Conservation (phyloP, 2,797 vertebrate species). For the Rousettus madagascariensis region DNA sequence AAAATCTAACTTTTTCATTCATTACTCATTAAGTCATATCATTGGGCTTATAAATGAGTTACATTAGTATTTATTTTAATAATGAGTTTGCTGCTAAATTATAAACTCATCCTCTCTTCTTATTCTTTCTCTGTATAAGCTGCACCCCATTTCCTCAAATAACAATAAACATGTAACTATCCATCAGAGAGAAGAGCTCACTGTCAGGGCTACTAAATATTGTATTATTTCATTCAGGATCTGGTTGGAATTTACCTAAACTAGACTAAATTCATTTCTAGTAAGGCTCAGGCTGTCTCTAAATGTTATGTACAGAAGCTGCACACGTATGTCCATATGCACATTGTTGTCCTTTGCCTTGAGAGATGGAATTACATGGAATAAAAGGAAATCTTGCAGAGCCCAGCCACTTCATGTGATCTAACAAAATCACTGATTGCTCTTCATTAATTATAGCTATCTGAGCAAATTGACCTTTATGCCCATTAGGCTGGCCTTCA, state of each 20-base stretch:
- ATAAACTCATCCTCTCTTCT: conserved; percentile 20
- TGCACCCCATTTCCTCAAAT: background rate
- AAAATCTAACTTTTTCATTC: background rate
- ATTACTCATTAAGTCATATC: background rate
- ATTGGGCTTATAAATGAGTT: conserved; percentile 20
- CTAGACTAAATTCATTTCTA: background rate
- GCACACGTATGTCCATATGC: background rate
- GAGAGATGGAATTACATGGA: background rate
- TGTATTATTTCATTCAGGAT: conserved; percentile 26
- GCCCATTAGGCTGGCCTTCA: conserved; percentile 37
- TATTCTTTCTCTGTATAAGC: background rate
- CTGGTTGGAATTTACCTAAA: background rate
- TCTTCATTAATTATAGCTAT: conserved; percentile 52
- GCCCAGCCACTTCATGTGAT: background rate
- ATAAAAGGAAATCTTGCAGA: conserved; percentile 43
- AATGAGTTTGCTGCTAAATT: conserved; percentile 36
- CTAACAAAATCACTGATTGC: conserved; percentile 46
- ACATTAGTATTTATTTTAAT: conserved; percentile 29
- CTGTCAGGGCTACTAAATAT: background rate
- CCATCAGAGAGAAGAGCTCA: background rate
- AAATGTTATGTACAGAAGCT: background rate
- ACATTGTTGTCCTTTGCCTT: background rate
- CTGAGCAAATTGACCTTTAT: conserved; percentile 56
- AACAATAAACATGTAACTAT: conserved; percentile 20
- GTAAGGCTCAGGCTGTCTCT: background rate